Evolutionary conservation across 2,797 vertebrate species (phyloP), one percentile per base, ranked within the genome.

Genomic region (Phaenicophaeus curvirostris): DNA sequence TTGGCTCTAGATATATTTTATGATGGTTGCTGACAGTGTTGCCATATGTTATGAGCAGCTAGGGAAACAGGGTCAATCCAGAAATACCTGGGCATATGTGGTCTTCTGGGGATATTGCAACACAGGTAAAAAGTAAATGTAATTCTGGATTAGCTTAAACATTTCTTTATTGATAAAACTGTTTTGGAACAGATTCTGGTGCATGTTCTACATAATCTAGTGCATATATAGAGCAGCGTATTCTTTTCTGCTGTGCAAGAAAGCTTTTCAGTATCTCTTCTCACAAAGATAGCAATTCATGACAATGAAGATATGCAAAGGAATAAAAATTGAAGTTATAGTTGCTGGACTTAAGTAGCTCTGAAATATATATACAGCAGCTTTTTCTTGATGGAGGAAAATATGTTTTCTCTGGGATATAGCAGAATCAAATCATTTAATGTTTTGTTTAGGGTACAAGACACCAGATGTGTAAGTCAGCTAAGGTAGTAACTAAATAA

Each of bases 401-500:
- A 65, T 4, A 28, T 69, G 11, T 81, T 94, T 93, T 90, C 42
- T 69, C 69, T 48, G 13, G 30, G 50, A 37, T 89, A 1, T 21
- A 46, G 50, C 50, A 88, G 10, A 91, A 87, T 74, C 33, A 87
- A 94, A 80, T 89, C 27, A 68, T 94, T 75, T 68, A 87, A 61
- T 5, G 0, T 85, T 85, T 93, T 91, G 42, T 95, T 95, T 83
- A n/a, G 89, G 89, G 57, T 91, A 79, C 85, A 86, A 87, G 65
- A 94, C 57, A 87, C 72, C 91, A 95, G 91, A 87, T 92, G 89
- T 72, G 6, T 63, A 87, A 92, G 81, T 87, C 87, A 87, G 33
- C 93, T 93, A 94, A 94, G 55, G 78, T 58, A 62, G 66, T 81
- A 92, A 87, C 74, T 84, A 89, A 87, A 77, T 74, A 85, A 83